These are phyloP conservation scores for Telmatochromis bifrenatus DNA, from an alignment of 2,113 vertebrate genomes.

Conservation along the genomic window DNA sequence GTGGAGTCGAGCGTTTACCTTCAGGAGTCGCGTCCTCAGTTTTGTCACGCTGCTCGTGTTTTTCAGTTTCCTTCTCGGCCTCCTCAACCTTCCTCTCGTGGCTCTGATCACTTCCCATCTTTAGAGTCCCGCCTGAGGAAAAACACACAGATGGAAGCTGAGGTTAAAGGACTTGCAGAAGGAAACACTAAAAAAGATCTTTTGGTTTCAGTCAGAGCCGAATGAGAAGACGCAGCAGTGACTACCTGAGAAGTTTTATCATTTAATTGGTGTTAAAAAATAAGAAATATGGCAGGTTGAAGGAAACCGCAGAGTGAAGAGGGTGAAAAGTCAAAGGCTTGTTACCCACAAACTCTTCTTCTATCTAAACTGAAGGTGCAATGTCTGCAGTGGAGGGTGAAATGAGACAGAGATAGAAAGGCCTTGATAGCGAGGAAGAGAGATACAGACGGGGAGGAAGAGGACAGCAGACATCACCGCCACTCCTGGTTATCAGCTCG, in stretches of 20 bases:
- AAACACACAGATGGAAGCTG: not conserved
- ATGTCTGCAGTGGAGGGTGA: not conserved
- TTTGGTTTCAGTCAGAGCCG: not conserved
- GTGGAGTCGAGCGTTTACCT: not conserved
- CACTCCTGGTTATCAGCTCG: not conserved
- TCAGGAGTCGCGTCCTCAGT: not conserved
- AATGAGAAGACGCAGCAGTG: not conserved
- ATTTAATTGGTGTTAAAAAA: accelerated
- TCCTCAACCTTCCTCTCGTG: not conserved
- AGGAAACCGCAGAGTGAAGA: not conserved
- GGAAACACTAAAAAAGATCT: not conserved
- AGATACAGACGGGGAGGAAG: not conserved
- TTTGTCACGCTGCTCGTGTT: not conserved
- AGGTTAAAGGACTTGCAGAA: not conserved
- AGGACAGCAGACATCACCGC: not conserved
- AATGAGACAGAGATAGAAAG: not conserved
- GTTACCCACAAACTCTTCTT: not conserved
- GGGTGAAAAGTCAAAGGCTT: not conserved
- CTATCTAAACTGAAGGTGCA: not conserved
- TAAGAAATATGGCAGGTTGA: not conserved
- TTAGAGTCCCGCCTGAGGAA: not conserved
- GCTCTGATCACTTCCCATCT: conserved; percentile 42
- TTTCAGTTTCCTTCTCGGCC: not conserved
- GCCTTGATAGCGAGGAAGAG: not conserved
- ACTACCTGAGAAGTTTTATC: not conserved